These are phyloP conservation scores for Hydriomena furcata DNA, from an alignment of 2,888 invertebrate genomes.

Conservation along the genomic window DNA sequence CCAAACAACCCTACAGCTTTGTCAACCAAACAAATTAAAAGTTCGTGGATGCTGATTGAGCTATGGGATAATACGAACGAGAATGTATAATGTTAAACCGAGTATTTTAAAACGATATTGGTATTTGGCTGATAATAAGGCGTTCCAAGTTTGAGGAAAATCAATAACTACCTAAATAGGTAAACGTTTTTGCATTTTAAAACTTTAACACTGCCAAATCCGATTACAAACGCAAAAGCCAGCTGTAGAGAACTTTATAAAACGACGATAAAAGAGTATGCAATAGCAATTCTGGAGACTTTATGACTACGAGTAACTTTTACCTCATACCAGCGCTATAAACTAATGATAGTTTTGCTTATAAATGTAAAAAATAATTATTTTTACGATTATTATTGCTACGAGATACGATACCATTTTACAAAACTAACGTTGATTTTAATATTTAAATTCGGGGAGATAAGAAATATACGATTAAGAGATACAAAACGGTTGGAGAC, in stretches of 20 bases:
- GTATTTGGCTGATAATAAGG: not conserved
- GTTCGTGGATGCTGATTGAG: slow-evolving; percentile 32
- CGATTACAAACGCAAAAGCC: not conserved
- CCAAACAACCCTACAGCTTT: slow-evolving; percentile 13
- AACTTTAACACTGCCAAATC: not conserved
- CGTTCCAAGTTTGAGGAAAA: no score
- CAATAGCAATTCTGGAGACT: not conserved
- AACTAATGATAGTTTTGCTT: no score
- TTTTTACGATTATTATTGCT: not conserved
- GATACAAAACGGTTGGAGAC: slow-evolving; percentile 35
- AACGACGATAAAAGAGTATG: not conserved
- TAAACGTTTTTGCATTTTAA: no score
- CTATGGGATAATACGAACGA: slow-evolving; percentile 19
- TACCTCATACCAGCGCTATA: no score
- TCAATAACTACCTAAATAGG: no score
- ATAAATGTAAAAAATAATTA: no score
- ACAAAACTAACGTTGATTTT: slow-evolving; percentile 18
- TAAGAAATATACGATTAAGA: slow-evolving; percentile 40
- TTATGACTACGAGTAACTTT: no score
- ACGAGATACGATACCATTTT: not conserved
- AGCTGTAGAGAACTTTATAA: not conserved
- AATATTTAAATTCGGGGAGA: slow-evolving; percentile 26
- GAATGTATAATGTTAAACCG: not conserved
- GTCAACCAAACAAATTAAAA: slow-evolving; percentile 23
- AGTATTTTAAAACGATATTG: not conserved